Evolutionary conservation across 2,797 vertebrate species (phyloP), one percentile per base, ranked within the genome.

Genomic region (Tragelaphus eurycerus): DNA sequence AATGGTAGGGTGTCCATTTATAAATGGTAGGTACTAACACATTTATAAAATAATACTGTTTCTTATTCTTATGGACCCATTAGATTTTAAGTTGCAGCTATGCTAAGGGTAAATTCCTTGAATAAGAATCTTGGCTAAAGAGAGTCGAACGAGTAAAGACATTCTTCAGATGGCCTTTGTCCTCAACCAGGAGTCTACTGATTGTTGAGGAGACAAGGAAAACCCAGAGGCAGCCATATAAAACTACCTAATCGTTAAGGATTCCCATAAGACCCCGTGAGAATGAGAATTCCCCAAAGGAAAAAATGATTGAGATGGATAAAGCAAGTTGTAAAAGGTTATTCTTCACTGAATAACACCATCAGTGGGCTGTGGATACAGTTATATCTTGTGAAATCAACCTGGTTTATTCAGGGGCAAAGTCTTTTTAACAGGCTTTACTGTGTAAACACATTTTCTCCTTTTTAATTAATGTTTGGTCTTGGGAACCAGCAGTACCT

Each of bases 341-440:
- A 95, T 87, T 89, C 62, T 94, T 84, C 95, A 64, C 95, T 83
- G 15, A 86, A 59, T 96, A 93, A 21, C 67, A 78, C 48, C 3
- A 76, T 96, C 55, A 48, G 17, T 95, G 43, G 43, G 85, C 79
- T 95, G 52, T 48, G 57, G 92, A 25, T 43, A 64, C 4, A 59
- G 34, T 87, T 97, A 76, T 46, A 89, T 81, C 27, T 57, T 94
- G 43, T 60, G 29, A 97, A 93, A 94, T 60, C 94, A 78, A n/a
- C 55, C 2, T 97, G 8, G 19, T 81, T 98, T 95, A 87, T 88
- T 91, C 50, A 98, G 92, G 10, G 5, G 52, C 46, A 93, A 23
- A 50, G n/a, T 29, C 89, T 96, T 98, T 91, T 97, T 96, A 97
- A 97, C 54, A 38, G 81, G 25, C 89, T 97, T 97, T 97, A 62